Evolutionary conservation across 64 coral and sea anemone genomes (phyloP).

Genomic region (Stylophora pistillata): DNA sequence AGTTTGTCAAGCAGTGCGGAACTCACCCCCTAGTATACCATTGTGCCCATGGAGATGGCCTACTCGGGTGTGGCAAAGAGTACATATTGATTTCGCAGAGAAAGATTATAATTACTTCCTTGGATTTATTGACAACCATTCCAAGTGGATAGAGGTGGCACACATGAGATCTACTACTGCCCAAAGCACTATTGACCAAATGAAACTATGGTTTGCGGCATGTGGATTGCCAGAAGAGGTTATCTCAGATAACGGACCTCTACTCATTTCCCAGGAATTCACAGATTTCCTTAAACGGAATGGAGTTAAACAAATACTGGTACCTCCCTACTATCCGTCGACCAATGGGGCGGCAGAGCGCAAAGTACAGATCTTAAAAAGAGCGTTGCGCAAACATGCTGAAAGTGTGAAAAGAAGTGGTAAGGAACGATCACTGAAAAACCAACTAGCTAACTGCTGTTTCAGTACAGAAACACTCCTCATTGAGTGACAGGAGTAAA

Average conservation of each 20-base stretch:
- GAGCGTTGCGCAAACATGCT: conserved; percentile 36
- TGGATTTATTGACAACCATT: conserved; percentile 23
- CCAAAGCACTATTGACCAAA: conserved; percentile 12
- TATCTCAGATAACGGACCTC: conserved; percentile 31
- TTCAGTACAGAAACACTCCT: conserved; percentile 46
- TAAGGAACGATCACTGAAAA: not conserved
- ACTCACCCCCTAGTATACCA: not conserved
- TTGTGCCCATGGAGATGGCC: conserved; percentile 47
- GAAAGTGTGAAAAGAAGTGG: conserved; percentile 6
- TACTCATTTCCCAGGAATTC: conserved; percentile 11
- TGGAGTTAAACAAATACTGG: conserved; percentile 20
- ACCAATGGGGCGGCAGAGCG: conserved; percentile 5
- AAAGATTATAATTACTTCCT: not conserved
- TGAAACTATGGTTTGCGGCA: conserved; percentile 7
- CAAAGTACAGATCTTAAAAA: conserved; percentile 35
- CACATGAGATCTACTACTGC: conserved; percentile 1
- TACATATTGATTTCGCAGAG: conserved; percentile 45
- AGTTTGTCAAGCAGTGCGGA: conserved; percentile 23
- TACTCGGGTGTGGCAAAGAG: conserved; percentile 44
- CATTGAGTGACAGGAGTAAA: conserved; percentile 42
- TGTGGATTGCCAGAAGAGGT: conserved; percentile 19
- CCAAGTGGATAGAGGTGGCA: conserved; percentile 50
- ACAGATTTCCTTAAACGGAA: not conserved
- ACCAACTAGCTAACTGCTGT: not conserved
- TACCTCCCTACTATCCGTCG: conserved; percentile 18